A percentile compares a stretch with the other conserved stretches of the same genome.
phyloP scores from a whole-genome alignment of 2,888 invertebrate genomes.

The Diogma glabrata region DNA sequence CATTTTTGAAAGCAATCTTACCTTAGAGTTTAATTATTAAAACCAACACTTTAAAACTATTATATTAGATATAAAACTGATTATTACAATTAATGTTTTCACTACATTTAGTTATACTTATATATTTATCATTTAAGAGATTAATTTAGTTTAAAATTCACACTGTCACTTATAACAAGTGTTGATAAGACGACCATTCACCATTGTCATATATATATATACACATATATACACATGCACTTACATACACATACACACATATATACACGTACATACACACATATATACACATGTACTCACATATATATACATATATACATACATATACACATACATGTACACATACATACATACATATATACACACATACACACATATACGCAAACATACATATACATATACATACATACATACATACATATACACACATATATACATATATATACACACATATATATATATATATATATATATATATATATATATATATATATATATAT shows the following conservation, averaged over 20 bases:
- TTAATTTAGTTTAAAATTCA: too few species aligned
- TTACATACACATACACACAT: neutral
- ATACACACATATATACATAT: neutral
- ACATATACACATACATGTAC: neutral
- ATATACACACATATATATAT: neutral
- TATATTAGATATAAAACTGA: too few species aligned
- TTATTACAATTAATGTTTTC: too few species aligned
- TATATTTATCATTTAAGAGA: too few species aligned
- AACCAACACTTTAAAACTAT: too few species aligned
- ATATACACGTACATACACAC: neutral
- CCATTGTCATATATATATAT: neutral
- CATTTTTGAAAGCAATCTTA: too few species aligned
- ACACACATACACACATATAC: neutral
- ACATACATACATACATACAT: neutral
- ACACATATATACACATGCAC: neutral
- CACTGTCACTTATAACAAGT: too few species aligned
- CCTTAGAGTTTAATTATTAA: too few species aligned
- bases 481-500: neutral
- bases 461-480: neutral
- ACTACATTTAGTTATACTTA: too few species aligned
- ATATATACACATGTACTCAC: neutral
- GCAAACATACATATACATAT: neutral
- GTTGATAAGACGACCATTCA: too few species aligned
- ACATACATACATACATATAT: neutral
- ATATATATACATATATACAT: neutral